These are phyloP conservation scores for Cebidichthys violaceus DNA, from an alignment of 2,113 vertebrate species.

Conservation along the genomic window DNA sequence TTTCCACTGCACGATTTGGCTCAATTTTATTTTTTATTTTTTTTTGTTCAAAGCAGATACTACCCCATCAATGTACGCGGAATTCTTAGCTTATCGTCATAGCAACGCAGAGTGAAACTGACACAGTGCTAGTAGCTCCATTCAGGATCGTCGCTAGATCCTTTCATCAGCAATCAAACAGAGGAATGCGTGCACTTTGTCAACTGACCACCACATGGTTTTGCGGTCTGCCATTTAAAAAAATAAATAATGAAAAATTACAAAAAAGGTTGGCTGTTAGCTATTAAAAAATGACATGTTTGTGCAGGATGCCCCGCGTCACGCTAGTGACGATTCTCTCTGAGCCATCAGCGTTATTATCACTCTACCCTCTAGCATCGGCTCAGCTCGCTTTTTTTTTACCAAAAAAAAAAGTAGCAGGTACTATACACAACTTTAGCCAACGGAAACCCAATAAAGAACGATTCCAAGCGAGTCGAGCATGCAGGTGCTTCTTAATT, in stretches of 20 bases:
- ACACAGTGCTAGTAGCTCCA: no score
- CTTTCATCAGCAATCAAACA: not conserved
- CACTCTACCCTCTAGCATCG: not conserved
- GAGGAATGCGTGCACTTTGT: not conserved
- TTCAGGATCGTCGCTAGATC: not conserved
- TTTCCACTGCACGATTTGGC: not conserved
- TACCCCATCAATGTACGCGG: not conserved
- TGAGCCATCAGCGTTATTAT: not conserved
- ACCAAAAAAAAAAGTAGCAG: not conserved
- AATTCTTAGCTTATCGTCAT: not conserved
- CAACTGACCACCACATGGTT: not conserved
- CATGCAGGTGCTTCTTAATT: conserved; percentile 26
- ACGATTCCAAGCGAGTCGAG: not conserved
- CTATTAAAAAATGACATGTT: not conserved
- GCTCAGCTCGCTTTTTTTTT: not conserved
- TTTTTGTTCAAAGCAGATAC: not conserved
- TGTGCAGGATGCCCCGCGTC: not conserved
- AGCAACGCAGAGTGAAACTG: no score
- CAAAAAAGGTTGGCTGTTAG: no score
- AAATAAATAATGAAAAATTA: no score
- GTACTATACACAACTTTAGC: not conserved
- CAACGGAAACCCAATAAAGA: not conserved
- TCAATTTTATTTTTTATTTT: not conserved
- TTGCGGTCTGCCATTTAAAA: not conserved
- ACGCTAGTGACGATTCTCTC: not conserved